phyloP scores from a whole-genome alignment of 2,113 vertebrate genomes.

The Hucho hucho region DNA sequence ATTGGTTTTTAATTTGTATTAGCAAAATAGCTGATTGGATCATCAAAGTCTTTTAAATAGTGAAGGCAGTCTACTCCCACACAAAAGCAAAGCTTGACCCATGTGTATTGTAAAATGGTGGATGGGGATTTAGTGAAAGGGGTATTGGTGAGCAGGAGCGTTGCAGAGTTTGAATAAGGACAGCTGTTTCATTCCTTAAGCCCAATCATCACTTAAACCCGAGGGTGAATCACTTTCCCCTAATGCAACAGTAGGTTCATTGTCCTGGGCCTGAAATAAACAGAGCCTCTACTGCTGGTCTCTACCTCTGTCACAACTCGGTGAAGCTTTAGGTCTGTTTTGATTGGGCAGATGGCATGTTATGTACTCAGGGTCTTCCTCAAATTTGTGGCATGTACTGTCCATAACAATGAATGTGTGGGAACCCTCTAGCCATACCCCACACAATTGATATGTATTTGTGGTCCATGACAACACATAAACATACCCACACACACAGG shows the following conservation, averaged over 20 bases:
- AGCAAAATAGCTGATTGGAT: conserved; percentile 15
- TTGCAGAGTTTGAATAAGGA: conserved; percentile 2
- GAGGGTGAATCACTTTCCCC: neutral
- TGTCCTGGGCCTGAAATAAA: neutral
- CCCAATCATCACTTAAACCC: neutral
- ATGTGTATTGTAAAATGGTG: conserved; percentile 24
- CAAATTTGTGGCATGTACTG: neutral
- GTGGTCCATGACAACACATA: neutral
- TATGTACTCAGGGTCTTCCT: neutral
- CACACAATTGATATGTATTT: neutral
- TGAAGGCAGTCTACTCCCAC: neutral
- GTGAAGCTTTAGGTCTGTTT: too few relatives aligned
- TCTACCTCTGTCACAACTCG: too few relatives aligned
- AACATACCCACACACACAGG: neutral
- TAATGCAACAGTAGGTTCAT: neutral
- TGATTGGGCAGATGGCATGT: too few relatives aligned
- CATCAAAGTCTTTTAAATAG: neutral
- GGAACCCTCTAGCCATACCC: too few relatives aligned
- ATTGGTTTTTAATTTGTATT: conserved; percentile 17
- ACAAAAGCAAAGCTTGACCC: conserved; percentile 29
- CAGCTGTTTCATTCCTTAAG: conserved; percentile 8
- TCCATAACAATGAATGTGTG: too few relatives aligned
- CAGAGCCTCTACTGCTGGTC: too few relatives aligned
- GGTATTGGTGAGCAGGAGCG: conserved; percentile 6
- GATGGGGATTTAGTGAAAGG: conserved; percentile 24